Evolutionary conservation across 1,140 invertebrate species (phyloP), one percentile per base, ranked within the genome.

Genomic region (Drosophila tropicalis): DNA sequence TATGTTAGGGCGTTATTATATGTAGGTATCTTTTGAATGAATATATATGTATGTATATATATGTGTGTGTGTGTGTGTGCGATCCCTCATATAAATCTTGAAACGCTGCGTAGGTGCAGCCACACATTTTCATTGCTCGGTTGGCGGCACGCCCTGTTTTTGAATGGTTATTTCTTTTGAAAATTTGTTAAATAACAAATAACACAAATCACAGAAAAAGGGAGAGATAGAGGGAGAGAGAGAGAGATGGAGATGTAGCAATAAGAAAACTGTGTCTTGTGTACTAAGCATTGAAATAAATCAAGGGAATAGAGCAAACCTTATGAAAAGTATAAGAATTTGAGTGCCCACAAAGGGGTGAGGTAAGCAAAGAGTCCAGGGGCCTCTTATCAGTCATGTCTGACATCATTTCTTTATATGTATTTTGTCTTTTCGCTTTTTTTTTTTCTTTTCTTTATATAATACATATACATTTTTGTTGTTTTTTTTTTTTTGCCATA

Each of bases 51-150:
- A 19, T 47, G 40, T 47, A 3, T 19, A 9, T 19, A 12, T 22
- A 2, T 51, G 9, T 10, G 44, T 47, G 44, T 51, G 7, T 51
- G 44, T 51, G 19, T 51, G 17, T 51, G 29, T 65, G 29, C 70
- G 47, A 70, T 76, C 77, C 64, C 67, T 71, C 64, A 79, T 76
- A 87, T 87, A 82, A 83, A 87, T 86, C 69, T 86, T 66, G 44
- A 36, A 47, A 29, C 60, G 41, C 76, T 75, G 73, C 73, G 72
- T 76, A 76, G 73, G 73, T 61, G 60, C 73, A 63, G 58, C 78
- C 60, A 54, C 63, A 41, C 60, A 75, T 44, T 62, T 72, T 67
- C 64, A 61, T 66, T 55, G 29, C 72, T 65, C 65, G 55, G 55
- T 54, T 74, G 57, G 36, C 64, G 73, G 65, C 73, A 76, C 73